Conservation (phyloP, 1,140 invertebrate species). For the Chrysopa pallens region DNA sequence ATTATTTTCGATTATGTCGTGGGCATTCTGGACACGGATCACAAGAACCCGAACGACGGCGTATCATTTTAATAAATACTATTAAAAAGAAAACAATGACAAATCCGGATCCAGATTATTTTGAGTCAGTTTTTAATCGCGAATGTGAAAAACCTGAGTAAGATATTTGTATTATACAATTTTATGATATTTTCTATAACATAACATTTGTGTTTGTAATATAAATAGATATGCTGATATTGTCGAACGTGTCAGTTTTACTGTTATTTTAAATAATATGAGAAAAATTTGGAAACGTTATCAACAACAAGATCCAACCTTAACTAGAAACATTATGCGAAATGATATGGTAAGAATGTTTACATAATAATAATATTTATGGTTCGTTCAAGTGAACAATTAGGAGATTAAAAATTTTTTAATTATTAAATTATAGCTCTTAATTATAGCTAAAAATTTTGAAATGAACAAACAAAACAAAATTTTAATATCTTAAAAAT, state of each 20-base stretch:
- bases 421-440: too few species aligned
- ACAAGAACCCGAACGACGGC: background rate
- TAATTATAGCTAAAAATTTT: too few species aligned
- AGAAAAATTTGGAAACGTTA: background rate
- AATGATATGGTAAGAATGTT: background rate
- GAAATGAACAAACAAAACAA: too few species aligned
- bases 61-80: background rate
- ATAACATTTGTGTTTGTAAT: too few species aligned
- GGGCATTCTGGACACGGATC: background rate
- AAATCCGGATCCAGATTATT: background rate
- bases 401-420: too few species aligned
- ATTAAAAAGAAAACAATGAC: background rate
- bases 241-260: background rate
- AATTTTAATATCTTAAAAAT: too few species aligned
- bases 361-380: too few species aligned
- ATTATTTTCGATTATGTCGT: background rate
- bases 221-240: background rate
- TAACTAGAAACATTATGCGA: background rate
- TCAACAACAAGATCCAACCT: background rate
- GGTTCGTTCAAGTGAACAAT: too few species aligned
- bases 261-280: background rate
- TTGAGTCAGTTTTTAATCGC: background rate
- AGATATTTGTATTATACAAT: too few species aligned
- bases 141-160: background rate
- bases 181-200: too few species aligned